Percentiles rank a stretch among this genome's conserved stretches.
These are phyloP conservation scores for Atractosteus spatula DNA, from an alignment of 2,113 vertebrate genomes.

Conservation along the genomic window DNA sequence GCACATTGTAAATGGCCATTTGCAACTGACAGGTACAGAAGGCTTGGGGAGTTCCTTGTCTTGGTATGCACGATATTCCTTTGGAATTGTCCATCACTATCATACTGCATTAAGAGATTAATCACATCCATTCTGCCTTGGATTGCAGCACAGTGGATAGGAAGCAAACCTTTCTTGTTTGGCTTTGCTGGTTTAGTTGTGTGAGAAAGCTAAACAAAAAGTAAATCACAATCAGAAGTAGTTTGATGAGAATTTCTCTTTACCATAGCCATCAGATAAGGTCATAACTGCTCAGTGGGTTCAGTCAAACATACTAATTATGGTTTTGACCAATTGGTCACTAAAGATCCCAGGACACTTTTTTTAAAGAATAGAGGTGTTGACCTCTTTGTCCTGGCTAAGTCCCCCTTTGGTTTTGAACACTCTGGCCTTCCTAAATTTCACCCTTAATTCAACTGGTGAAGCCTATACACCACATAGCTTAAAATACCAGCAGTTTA, in stretches of 20 bases:
- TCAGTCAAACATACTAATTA: too few relatives aligned
- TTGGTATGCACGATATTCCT: not conserved
- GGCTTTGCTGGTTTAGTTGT: conserved; percentile 17
- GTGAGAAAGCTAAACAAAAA: conserved; percentile 16
- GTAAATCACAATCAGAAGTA: not conserved
- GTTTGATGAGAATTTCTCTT: not conserved
- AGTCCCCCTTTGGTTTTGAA: too few relatives aligned
- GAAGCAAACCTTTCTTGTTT: conserved; percentile 14
- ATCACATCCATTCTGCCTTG: conserved; percentile 1
- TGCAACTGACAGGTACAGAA: not conserved
- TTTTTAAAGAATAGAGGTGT: too few relatives aligned
- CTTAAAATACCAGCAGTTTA: too few relatives aligned
- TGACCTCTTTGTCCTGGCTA: too few relatives aligned
- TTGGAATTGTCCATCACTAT: conserved; percentile 8
- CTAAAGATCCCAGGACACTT: too few relatives aligned
- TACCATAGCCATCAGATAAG: not conserved
- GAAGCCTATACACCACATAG: too few relatives aligned
- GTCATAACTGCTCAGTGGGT: not conserved
- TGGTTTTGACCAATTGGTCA: too few relatives aligned
- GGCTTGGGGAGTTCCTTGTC: not conserved
- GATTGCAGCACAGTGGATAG: conserved; percentile 24
- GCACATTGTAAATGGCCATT: conserved; percentile 11
- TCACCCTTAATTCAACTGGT: too few relatives aligned
- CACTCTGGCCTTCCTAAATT: too few relatives aligned
- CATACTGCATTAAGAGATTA: conserved; percentile 7